These are phyloP conservation scores for Falco biarmicus DNA, from an alignment of 2,797 vertebrate genomes.

Conservation along the genomic window DNA sequence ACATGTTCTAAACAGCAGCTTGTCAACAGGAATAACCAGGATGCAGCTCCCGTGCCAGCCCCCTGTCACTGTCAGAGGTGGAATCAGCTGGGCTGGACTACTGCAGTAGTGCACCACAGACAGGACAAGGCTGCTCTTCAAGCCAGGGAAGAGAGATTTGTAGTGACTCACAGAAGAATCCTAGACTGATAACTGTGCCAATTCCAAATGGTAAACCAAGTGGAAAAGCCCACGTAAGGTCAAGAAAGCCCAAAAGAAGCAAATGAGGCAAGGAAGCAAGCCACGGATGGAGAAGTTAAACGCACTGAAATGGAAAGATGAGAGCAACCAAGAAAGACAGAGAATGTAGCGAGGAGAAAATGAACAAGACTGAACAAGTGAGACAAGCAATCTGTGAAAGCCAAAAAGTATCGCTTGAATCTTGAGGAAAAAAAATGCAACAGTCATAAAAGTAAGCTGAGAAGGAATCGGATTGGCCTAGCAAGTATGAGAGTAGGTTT, in stretches of 20 bases:
- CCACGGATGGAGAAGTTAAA: neutral
- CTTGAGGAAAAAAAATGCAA: neutral
- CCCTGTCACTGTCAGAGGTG: neutral
- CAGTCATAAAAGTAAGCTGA: neutral
- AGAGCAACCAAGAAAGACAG: neutral
- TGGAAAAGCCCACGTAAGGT: neutral
- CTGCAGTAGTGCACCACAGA: neutral
- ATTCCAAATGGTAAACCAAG: neutral
- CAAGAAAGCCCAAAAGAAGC: slow-evolving; percentile 20
- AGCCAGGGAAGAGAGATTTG: neutral
- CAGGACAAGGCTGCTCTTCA: neutral
- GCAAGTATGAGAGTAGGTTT: neutral
- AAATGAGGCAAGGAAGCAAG: slow-evolving; percentile 14
- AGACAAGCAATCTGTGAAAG: neutral
- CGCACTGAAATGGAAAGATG: neutral
- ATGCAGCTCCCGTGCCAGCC: neutral
- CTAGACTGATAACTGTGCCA: neutral
- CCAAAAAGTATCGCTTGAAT: neutral
- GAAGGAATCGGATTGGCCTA: neutral
- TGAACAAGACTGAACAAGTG: neutral
- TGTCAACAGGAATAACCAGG: neutral
- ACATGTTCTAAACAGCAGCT: neutral
- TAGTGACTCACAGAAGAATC: neutral
- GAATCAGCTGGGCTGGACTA: neutral
- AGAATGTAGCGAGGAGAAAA: neutral